Evolutionary conservation across 2,113 vertebrate species (phyloP).

Genomic region (Gadus chalcogrammus): DNA sequence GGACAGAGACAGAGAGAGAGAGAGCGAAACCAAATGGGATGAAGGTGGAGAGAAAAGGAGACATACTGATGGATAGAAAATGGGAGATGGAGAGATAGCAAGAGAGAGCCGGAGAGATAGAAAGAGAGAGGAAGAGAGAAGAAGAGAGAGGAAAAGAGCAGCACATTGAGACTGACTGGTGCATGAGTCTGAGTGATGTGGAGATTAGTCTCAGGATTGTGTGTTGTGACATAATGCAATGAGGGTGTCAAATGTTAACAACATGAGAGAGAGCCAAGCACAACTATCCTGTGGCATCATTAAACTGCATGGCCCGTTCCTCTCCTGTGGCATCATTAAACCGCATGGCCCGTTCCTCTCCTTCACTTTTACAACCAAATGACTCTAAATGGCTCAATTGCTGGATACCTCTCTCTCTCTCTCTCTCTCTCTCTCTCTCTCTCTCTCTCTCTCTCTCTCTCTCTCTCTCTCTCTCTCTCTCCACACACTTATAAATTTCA

Average conservation of each 20-base stretch:
- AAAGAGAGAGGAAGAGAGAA: neutral
- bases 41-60: neutral
- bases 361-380: conserved; percentile 45
- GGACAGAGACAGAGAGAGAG: neutral
- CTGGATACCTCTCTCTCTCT: conserved; percentile 8
- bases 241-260: too few species aligned
- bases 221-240: too few species aligned
- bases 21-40: neutral
- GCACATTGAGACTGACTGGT: neutral
- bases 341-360: conserved; percentile 21
- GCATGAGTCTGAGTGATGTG: neutral
- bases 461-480: neutral
- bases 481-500: too few species aligned
- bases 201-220: neutral
- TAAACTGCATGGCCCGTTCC: conserved; percentile 36
- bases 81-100: neutral
- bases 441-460: too few species aligned
- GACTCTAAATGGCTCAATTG: conserved; percentile 59
- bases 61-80: neutral
- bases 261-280: conserved; percentile 15
- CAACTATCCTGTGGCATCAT: conserved; percentile 52
- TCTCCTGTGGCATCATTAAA: conserved; percentile 56
- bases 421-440: too few species aligned
- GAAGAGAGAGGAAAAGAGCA: neutral
- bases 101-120: neutral